Percentiles rank a stretch among this genome's conserved stretches.
phyloP scores from a whole-genome alignment of 2,888 invertebrate species.

The Cordilura impudica region DNA sequence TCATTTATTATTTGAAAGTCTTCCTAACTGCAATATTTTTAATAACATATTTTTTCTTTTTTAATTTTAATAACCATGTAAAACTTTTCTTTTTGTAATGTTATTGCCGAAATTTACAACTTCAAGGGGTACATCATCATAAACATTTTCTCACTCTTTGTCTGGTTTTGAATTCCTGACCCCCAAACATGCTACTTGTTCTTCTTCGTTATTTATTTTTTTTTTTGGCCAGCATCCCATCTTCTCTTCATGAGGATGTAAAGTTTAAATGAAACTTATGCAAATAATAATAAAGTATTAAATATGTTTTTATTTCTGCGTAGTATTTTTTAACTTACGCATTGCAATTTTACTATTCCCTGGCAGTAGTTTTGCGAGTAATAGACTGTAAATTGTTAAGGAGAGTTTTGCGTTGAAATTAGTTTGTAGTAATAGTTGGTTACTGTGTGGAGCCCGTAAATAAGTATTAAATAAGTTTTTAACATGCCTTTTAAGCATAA shows the following conservation, averaged over 20 bases:
- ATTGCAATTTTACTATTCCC: slow-evolving; percentile 19
- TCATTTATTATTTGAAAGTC: too few species aligned
- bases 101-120: slow-evolving; percentile 50
- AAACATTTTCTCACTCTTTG: slow-evolving; percentile 24
- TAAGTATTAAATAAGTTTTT: slow-evolving; percentile 49
- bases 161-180: slow-evolving; percentile 14
- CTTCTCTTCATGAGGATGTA: slow-evolving; percentile 4
- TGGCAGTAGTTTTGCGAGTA: slow-evolving; percentile 23
- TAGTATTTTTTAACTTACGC: slow-evolving; percentile 50
- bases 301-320: background rate
- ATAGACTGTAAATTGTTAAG: slow-evolving; percentile 44
- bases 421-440: slow-evolving; percentile 33
- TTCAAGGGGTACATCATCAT: slow-evolving; percentile 38
- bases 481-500: slow-evolving; percentile 59
- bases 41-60: too few species aligned
- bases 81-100: background rate
- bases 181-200: slow-evolving; percentile 37
- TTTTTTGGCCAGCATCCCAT: background rate
- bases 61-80: background rate
- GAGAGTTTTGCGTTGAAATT: slow-evolving; percentile 33
- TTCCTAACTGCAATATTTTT: too few species aligned
- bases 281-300: slow-evolving; percentile 39
- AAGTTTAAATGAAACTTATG: slow-evolving; percentile 43
- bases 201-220: background rate
- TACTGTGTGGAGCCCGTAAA: background rate